A percentile compares a stretch with the other conserved stretches of the same genome.
Evolutionary conservation across 2,113 vertebrate genomes (phyloP).

Genomic region (Mohoua ochrocephala): DNA sequence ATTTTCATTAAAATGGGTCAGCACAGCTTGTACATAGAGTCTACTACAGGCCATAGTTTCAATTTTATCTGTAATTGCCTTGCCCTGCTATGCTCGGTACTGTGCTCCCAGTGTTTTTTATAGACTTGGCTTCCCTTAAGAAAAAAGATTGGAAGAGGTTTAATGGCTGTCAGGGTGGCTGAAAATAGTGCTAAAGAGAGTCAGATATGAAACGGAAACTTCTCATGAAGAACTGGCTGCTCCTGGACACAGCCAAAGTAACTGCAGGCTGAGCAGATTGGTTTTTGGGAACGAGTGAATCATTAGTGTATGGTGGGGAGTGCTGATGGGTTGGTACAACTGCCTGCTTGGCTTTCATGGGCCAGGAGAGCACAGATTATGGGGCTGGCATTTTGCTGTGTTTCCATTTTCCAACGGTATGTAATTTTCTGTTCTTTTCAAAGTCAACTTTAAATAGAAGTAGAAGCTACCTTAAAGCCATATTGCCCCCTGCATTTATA

Average conservation of each 20-base stretch:
- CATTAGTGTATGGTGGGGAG: too few species aligned
- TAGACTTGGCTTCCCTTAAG: neutral
- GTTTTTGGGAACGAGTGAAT: neutral
- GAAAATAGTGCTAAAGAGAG: neutral
- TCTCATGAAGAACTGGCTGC: neutral
- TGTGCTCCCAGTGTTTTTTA: neutral
- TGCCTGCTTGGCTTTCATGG: neutral
- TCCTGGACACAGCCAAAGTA: neutral
- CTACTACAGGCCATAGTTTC: neutral
- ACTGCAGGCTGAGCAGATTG: neutral
- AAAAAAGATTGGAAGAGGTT: neutral
- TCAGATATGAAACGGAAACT: neutral
- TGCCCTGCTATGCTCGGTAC: neutral
- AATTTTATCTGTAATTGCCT: neutral
- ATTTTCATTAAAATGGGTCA: neutral
- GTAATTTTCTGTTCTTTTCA: neutral
- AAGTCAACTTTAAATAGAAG: neutral
- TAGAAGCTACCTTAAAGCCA: conserved; percentile 15
- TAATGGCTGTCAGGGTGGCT: neutral
- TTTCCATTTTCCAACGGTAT: neutral
- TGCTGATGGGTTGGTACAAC: neutral
- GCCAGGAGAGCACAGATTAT: neutral
- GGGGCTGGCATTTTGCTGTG: neutral
- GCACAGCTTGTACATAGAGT: neutral
- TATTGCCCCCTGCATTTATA: conserved; percentile 44